phyloP scores from a whole-genome alignment of 92 coral and sea anemone genomes.

The Porites cylindrica region DNA sequence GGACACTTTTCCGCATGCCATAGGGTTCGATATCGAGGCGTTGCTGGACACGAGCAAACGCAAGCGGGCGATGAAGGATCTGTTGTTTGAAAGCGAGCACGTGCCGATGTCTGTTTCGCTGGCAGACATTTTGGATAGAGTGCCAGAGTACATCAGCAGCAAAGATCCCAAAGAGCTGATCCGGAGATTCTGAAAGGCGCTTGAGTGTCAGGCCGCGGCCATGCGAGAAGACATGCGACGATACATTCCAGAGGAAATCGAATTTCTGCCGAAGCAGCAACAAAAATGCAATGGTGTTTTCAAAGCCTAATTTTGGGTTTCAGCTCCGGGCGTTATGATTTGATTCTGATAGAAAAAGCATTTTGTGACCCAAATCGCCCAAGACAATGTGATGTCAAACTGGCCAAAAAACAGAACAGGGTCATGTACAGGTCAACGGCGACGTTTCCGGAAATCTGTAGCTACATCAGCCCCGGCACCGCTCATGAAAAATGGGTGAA shows the following conservation, averaged over 20 bases:
- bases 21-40: slow-evolving; percentile 36
- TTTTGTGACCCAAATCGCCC: background rate
- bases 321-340: background rate
- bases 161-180: slow-evolving; percentile 23
- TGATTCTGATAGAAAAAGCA: background rate
- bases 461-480: no score
- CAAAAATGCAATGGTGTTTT: background rate
- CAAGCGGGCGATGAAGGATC: background rate
- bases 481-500: no score
- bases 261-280: background rate
- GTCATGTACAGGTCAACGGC: no score
- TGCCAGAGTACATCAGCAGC: slow-evolving; percentile 19
- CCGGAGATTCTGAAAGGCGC: slow-evolving; percentile 13
- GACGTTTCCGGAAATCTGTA: no score
- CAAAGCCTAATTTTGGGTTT: background rate
- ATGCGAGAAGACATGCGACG: background rate
- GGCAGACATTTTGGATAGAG: background rate
- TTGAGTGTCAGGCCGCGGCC: slow-evolving; percentile 5
- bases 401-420: no score
- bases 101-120: slow-evolving; percentile 13
- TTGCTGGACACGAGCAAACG: background rate
- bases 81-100: slow-evolving; percentile 9
- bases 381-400: background rate
- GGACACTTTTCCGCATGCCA: slow-evolving; percentile 7
- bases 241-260: background rate